These are phyloP conservation scores for Cheirogaleus major DNA, from an alignment of 2,797 vertebrate species.

Conservation along the genomic window DNA sequence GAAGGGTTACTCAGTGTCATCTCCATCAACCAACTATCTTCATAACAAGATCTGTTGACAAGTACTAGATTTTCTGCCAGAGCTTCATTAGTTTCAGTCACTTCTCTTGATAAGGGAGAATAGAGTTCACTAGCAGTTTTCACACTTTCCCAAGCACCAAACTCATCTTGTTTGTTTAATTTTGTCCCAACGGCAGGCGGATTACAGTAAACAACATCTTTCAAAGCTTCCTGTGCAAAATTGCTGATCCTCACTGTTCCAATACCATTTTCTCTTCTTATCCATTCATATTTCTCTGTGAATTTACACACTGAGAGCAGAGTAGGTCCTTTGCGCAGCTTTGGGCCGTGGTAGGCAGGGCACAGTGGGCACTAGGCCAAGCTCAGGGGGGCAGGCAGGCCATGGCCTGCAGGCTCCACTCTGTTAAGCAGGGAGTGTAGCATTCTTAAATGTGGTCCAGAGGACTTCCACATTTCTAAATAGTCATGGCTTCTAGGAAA, in stretches of 20 bases:
- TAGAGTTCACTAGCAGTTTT: neutral
- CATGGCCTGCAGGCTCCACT: neutral
- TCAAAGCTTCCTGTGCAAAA: neutral
- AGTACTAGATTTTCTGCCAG: neutral
- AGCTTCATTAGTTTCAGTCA: neutral
- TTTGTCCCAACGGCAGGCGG: neutral
- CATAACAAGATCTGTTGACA: neutral
- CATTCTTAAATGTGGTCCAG: neutral
- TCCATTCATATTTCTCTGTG: neutral
- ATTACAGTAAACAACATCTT: neutral
- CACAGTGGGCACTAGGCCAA: neutral
- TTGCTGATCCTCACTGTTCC: neutral
- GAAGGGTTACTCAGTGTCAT: neutral
- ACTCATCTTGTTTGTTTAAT: neutral
- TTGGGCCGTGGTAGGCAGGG: neutral
- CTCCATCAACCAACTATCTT: neutral
- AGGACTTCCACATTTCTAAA: neutral
- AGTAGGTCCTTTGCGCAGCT: neutral
- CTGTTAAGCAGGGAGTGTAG: neutral
- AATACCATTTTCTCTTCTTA: neutral
- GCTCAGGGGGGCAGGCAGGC: neutral
- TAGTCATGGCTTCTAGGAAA: neutral
- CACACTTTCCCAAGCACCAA: neutral
- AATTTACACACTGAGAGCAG: neutral
- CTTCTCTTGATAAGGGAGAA: neutral